Evolutionary conservation across 2,797 vertebrate genomes (phyloP), one percentile per base, ranked within the genome.

Genomic region (Phataginus tetradactyla): DNA sequence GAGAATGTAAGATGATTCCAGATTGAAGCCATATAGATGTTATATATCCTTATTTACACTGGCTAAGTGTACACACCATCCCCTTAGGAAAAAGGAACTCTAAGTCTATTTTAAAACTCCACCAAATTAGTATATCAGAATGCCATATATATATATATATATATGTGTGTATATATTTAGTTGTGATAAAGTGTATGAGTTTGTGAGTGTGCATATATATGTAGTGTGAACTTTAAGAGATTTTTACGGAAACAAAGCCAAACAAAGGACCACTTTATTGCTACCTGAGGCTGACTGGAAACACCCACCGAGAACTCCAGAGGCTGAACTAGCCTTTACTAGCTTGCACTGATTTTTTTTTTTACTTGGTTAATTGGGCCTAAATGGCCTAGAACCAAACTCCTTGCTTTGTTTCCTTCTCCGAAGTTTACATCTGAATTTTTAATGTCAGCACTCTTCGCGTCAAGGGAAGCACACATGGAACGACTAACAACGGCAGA

Each of bases 391-490:
- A 86, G 53, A 45, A 68, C 15, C 6, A 45, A 90, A 66, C 49
- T 91, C 13, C 32, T 91, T 72, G 17, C 51, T 86, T 88, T 83
- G 78, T 95, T 87, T 83, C 4, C 68, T 91, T 90, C 59, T 77
- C 14, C 74, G 71, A 91, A 89, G 49, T 71, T 85, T 49, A 71
- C 86, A 42, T 92, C 51, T 89, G 61, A 88, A 91, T 89, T 93
- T 39, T 83, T 57, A 95, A 95, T 63, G 75, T 81, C 86, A 96
- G 64, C 51, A 74, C 49, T 95, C 68, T 57, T 8, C 32, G 68
- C 93, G 57, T 89, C 78, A 91, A 94, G 83, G 64, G 88, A 87
- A 94, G 85, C 64, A 94, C 39, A 96, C 57, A 49, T 78, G 71
- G 81, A 95, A 71, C 61, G 95, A 86, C 14, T 87, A 88, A 49